A percentile compares a stretch with the other conserved stretches of the same genome.
These are phyloP conservation scores for Crypturellus undulatus DNA, from an alignment of 2,113 vertebrate species.

Conservation along the genomic window DNA sequence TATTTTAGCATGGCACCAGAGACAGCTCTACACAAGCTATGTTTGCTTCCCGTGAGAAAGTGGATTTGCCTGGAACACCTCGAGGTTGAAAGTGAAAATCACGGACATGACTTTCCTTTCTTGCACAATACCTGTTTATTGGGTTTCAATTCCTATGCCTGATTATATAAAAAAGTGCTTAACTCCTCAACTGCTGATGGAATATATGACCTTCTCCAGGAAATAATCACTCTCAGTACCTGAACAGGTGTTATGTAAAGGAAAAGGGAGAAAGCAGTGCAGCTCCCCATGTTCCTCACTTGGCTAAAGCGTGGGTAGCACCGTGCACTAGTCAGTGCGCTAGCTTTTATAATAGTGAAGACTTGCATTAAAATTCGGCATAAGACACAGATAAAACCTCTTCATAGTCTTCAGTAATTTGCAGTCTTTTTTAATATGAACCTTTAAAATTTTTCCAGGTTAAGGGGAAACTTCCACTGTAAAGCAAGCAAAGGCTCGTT, in stretches of 20 bases:
- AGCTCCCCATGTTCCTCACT: neutral
- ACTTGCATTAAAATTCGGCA: neutral
- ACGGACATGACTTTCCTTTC: neutral
- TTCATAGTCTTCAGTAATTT: neutral
- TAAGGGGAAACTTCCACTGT: neutral
- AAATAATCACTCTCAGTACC: neutral
- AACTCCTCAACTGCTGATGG: neutral
- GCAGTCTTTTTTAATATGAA: neutral
- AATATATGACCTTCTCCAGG: neutral
- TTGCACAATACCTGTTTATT: neutral
- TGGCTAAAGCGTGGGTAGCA: neutral
- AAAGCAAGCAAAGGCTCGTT: neutral
- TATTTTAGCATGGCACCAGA: constrained; percentile 53
- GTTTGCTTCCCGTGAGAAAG: constrained; percentile 73
- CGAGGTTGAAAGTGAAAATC: constrained; percentile 59
- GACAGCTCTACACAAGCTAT: neutral
- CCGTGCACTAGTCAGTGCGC: neutral
- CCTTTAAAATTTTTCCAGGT: neutral
- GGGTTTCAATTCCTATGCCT: neutral
- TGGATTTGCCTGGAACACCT: constrained; percentile 27
- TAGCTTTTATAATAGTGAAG: neutral
- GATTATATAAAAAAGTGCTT: neutral
- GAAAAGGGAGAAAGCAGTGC: neutral
- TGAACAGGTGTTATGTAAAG: neutral
- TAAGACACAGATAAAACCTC: neutral